Conservation (phyloP, 2,113 vertebrate species). For the Forbesichthys agassizii region DNA sequence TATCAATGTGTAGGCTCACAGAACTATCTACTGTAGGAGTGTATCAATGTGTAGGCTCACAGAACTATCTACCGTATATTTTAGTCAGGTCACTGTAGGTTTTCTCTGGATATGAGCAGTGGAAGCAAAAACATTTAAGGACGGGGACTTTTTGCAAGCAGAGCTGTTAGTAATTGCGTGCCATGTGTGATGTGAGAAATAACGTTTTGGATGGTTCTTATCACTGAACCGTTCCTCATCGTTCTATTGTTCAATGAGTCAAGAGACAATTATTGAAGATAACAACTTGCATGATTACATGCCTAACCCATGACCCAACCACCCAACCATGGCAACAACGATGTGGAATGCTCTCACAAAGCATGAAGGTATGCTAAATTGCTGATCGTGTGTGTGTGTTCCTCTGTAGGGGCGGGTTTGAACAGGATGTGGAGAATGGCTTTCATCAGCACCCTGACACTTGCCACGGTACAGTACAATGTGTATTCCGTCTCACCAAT, state of each 20-base stretch:
- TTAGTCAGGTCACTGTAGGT: slow-evolving; percentile 7
- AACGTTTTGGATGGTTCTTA: background rate
- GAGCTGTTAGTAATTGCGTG: background rate
- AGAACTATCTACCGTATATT: too few relatives aligned
- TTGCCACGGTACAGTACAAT: slow-evolving; percentile 82
- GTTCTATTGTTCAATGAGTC: background rate
- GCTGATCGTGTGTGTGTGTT: slow-evolving; percentile 13
- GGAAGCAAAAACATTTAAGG: slow-evolving; percentile 2
- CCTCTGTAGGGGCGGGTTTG: slow-evolving; percentile 74
- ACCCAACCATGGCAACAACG: background rate
- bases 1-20: background rate
- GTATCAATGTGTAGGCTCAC: too few relatives aligned
- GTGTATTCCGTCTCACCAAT: background rate
- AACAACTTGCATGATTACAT: background rate
- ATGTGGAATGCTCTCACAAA: too few relatives aligned
- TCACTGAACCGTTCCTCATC: background rate
- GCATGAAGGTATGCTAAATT: slow-evolving; percentile 11
- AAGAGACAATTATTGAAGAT: background rate
- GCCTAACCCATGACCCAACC: background rate
- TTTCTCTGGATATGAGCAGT: slow-evolving; percentile 11
- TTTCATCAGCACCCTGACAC: slow-evolving; percentile 66
- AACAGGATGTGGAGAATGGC: slow-evolving; percentile 78
- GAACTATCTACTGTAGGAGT: too few relatives aligned
- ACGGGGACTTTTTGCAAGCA: background rate
- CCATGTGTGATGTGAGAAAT: background rate